Conservation (phyloP, 2,113 vertebrate genomes). For the Cettia cetti region DNA sequence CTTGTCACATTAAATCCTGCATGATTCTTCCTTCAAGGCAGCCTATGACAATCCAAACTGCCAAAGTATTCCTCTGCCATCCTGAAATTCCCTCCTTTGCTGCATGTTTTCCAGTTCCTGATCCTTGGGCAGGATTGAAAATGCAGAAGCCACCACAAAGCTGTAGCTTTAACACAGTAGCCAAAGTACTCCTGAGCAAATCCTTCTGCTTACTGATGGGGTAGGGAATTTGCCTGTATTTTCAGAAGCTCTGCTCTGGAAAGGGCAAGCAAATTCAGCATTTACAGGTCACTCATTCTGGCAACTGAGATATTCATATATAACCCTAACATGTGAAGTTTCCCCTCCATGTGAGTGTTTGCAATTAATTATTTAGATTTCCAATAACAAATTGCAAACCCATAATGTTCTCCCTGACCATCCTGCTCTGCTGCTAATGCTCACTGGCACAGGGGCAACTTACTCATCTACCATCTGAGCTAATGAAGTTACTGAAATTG, state of each 20-base stretch:
- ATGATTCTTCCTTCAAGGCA: neutral
- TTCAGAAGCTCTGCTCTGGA: neutral
- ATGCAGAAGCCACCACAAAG: neutral
- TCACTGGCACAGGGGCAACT: neutral
- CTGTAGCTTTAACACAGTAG: neutral
- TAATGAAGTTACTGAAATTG: neutral
- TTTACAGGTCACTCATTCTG: neutral
- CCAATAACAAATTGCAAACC: neutral
- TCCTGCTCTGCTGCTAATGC: neutral
- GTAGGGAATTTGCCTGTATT: neutral
- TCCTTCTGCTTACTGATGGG: neutral
- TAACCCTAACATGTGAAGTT: neutral
- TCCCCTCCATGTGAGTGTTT: neutral
- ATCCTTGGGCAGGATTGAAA: neutral
- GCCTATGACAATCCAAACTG: neutral
- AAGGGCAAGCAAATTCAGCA: neutral
- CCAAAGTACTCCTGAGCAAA: accelerated
- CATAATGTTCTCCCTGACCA: neutral
- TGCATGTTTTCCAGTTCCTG: neutral
- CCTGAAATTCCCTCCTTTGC: neutral
- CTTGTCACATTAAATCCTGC: neutral
- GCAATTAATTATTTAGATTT: neutral
- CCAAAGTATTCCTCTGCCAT: neutral
- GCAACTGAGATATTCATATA: neutral
- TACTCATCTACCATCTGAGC: neutral